Conservation (phyloP, 1,140 invertebrate species). For the Armadillidium nasatum region DNA sequence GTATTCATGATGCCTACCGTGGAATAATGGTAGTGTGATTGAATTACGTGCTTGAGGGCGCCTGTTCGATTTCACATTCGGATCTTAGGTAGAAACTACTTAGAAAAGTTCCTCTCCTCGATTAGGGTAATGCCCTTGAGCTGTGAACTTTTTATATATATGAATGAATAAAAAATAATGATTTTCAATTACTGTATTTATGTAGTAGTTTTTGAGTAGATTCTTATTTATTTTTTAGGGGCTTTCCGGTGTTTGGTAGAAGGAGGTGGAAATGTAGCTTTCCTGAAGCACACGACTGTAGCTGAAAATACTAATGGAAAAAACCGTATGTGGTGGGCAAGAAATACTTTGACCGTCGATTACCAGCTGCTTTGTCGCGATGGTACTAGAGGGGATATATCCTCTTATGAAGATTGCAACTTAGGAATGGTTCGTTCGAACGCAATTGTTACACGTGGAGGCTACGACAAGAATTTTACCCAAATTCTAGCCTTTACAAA, state of each 20-base stretch:
- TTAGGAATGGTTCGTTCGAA: conserved; percentile 86
- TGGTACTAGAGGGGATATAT: conserved; percentile 63
- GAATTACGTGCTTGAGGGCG: no score
- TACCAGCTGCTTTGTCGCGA: conserved; percentile 91
- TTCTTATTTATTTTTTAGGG: conserved; percentile 50
- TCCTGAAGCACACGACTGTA: conserved; percentile 83
- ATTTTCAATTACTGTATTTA: not conserved
- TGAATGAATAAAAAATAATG: not conserved
- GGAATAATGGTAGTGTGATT: no score
- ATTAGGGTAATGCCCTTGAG: not conserved
- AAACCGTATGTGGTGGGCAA: conserved; percentile 83
- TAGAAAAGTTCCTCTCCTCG: no score
- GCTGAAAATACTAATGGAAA: conserved; percentile 86
- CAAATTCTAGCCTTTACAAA: conserved; percentile 78
- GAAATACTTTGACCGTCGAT: conserved; percentile 84
- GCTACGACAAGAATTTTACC: conserved; percentile 67
- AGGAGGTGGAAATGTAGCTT: conserved; percentile 90
- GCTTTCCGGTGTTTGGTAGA: conserved; percentile 90
- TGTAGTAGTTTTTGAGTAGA: no score
- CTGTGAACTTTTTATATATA: not conserved
- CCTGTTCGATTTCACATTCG: no score
- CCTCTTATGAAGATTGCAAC: conserved; percentile 79
- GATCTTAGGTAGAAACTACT: no score
- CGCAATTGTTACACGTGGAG: conserved; percentile 80
- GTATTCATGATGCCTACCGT: not conserved